These are phyloP conservation scores for Xiphorhynchus erythropygius DNA, from an alignment of 2,797 vertebrate genomes.

Conservation along the genomic window DNA sequence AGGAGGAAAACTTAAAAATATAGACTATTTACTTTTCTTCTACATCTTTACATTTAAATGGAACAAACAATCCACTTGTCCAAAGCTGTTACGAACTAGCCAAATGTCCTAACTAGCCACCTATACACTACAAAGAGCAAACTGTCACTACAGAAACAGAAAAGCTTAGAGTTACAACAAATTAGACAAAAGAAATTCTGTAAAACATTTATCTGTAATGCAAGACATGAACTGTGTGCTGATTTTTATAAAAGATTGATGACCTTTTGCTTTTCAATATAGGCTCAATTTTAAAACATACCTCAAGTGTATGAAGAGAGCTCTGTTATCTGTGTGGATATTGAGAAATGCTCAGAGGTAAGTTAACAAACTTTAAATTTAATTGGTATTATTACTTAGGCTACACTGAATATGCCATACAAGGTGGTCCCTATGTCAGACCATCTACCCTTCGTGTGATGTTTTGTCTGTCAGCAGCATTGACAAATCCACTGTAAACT, in stretches of 20 bases:
- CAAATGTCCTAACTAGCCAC: constrained; percentile 61
- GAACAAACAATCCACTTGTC: constrained; percentile 78
- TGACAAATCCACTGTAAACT: constrained; percentile 6
- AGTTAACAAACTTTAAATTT: neutral
- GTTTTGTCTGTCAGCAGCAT: neutral
- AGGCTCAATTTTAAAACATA: neutral
- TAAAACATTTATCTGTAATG: neutral
- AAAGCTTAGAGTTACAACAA: neutral
- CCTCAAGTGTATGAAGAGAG: neutral
- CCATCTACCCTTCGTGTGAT: neutral
- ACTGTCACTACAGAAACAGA: constrained; percentile 12
- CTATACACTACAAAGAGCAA: constrained; percentile 48
- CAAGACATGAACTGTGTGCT: neutral
- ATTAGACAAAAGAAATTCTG: neutral
- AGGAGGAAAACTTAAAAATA: constrained; percentile 83
- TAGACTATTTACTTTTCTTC: constrained; percentile 82
- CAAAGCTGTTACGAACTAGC: constrained; percentile 75
- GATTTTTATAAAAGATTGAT: neutral
- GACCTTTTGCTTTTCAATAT: neutral
- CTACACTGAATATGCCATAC: neutral
- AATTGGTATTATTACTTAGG: neutral
- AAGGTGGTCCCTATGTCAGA: neutral
- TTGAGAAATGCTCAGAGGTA: neutral
- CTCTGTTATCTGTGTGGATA: neutral
- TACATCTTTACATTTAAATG: constrained; percentile 87